Conservation (phyloP, 2,888 invertebrate genomes). For the Orthonychiurus folsomi region DNA sequence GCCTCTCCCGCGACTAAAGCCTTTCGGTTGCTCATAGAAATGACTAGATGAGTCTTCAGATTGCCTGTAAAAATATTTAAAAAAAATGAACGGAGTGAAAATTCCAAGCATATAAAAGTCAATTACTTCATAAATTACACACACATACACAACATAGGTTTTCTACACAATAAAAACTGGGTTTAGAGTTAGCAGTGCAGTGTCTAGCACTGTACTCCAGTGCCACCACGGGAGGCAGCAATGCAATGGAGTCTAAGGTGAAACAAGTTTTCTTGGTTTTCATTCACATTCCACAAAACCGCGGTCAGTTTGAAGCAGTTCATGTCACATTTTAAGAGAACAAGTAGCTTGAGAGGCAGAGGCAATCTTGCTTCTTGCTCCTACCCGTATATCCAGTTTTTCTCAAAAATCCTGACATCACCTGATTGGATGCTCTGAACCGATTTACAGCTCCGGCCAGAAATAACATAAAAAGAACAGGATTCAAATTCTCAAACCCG, state of each 20-base stretch:
- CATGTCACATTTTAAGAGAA: too few species aligned
- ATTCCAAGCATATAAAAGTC: neutral
- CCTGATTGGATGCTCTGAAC: too few species aligned
- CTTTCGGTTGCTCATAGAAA: slow-evolving; percentile 41
- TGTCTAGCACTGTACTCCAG: neutral
- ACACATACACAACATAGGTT: neutral
- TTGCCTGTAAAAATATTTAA: slow-evolving; percentile 35
- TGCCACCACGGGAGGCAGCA: neutral
- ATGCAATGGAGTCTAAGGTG: neutral
- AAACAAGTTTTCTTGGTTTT: neutral
- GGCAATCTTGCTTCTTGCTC: too few species aligned
- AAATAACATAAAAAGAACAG: too few species aligned
- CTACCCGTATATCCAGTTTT: too few species aligned
- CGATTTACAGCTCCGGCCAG: too few species aligned
- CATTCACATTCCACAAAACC: neutral
- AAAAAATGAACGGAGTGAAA: neutral
- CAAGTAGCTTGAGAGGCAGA: too few species aligned
- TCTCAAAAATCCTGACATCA: too few species aligned
- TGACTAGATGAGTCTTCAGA: slow-evolving; percentile 41
- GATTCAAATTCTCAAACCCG: too few species aligned
- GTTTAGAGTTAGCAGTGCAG: neutral
- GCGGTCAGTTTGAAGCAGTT: too few species aligned
- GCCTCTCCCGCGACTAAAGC: slow-evolving; percentile 40
- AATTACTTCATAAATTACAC: neutral
- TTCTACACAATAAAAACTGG: neutral